Percentiles rank a stretch among this genome's conserved stretches.
These are phyloP conservation scores for Melanotaenia boesemani DNA, from an alignment of 2,797 vertebrate species.

Conservation along the genomic window DNA sequence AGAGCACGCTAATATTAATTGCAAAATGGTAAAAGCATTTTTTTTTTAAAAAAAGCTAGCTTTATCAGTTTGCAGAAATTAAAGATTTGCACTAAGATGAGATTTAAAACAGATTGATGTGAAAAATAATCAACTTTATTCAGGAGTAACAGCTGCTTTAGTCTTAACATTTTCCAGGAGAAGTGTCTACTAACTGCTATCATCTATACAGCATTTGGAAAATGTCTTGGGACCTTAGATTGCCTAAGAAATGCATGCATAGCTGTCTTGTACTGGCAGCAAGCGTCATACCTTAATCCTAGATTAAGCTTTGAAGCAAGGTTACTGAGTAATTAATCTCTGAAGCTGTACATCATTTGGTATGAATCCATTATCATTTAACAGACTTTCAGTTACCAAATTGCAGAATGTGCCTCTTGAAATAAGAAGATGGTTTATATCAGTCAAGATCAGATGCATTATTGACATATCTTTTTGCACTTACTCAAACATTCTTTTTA, in stretches of 20 bases:
- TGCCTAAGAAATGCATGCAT: conserved; percentile 42
- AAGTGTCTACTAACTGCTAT: not conserved
- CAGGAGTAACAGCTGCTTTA: not conserved
- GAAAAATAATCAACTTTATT: not conserved
- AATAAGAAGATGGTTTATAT: conserved; percentile 27
- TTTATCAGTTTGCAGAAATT: not conserved
- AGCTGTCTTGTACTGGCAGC: conserved; percentile 42
- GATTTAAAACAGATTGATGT: not conserved
- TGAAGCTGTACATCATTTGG: conserved; percentile 45
- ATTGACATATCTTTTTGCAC: conserved; percentile 18
- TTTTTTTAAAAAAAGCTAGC: not conserved
- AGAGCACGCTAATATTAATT: not conserved
- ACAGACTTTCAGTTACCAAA: conserved; percentile 31
- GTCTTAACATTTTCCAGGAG: not conserved
- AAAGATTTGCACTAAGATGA: not conserved
- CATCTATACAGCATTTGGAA: conserved; percentile 16
- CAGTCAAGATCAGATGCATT: conserved; percentile 29
- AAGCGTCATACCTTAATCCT: conserved; percentile 59
- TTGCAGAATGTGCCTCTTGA: conserved; percentile 16
- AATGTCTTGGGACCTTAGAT: conserved; percentile 27
- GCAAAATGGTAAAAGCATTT: not conserved
- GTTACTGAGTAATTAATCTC: conserved; percentile 61
- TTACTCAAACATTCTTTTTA: not conserved
- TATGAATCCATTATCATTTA: conserved; percentile 48
- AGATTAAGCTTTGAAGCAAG: conserved; percentile 59